Conservation (phyloP, 2,113 vertebrate species). For the Thryonomys swinderianus region DNA sequence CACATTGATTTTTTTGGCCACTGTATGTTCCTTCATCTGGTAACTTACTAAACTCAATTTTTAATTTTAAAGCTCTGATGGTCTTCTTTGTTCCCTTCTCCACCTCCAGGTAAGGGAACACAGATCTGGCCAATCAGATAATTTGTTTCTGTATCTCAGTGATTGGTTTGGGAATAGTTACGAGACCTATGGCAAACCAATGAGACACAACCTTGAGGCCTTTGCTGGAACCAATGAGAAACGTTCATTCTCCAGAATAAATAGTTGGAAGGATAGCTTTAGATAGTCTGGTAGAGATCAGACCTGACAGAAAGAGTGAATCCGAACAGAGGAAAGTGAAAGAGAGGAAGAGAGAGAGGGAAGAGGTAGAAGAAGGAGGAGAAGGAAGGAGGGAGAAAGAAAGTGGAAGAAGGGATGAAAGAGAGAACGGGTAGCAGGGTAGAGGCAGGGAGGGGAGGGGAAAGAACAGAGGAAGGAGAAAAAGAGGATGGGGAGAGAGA, state of each 20-base stretch:
- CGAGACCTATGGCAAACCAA: background rate
- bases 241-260: background rate
- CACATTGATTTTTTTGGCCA: conserved; percentile 41
- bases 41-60: conserved; percentile 45
- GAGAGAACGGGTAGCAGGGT: accelerated
- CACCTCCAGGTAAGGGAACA: background rate
- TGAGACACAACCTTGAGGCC: conserved; percentile 36
- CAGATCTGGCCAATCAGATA: conserved; percentile 9
- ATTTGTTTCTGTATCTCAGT: conserved; percentile 14
- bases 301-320: conserved; percentile 34
- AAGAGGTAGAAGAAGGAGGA: background rate
- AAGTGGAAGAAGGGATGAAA: background rate
- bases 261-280: conserved; percentile 9
- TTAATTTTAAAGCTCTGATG: conserved; percentile 2
- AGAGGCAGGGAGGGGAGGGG: background rate
- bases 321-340: background rate
- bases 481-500: background rate
- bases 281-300: background rate
- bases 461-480: background rate
- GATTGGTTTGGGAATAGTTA: conserved; percentile 36
- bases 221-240: conserved; percentile 24
- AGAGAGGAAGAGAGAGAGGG: background rate
- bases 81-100: background rate
- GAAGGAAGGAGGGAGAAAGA: background rate
- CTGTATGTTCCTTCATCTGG: background rate